Evolutionary conservation across 2,888 invertebrate genomes (phyloP).

Genomic region (Phengaris arion): DNA sequence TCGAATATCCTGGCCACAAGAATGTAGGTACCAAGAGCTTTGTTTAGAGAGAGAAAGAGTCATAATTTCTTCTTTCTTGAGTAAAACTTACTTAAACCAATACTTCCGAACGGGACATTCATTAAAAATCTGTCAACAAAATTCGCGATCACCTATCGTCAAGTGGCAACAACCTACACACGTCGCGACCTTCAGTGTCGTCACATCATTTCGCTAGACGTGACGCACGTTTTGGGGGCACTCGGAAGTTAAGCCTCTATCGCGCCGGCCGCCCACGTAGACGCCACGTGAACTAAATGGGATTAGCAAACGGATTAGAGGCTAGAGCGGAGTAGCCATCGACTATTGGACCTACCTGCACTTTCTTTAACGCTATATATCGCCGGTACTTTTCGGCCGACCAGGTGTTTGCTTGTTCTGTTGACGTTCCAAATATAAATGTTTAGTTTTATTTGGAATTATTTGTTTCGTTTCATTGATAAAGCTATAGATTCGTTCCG

Average conservation of each 20-base stretch:
- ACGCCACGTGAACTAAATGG: constrained; percentile 42
- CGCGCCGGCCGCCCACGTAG: constrained; percentile 53
- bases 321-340: constrained; percentile 38
- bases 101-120: too few relatives aligned
- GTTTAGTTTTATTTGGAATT: too few relatives aligned
- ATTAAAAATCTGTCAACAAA: not conserved
- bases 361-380: constrained; percentile 10
- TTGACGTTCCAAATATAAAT: too few relatives aligned
- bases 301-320: constrained; percentile 47
- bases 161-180: constrained; percentile 17
- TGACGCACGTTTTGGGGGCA: constrained; percentile 55
- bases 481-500: too few relatives aligned
- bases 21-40: not conserved
- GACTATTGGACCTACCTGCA: constrained; percentile 30
- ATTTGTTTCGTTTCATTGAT: too few relatives aligned
- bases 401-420: too few relatives aligned
- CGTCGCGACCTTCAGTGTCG: constrained; percentile 29
- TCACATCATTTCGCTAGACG: constrained; percentile 44
- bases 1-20: not conserved
- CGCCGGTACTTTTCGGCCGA: not conserved
- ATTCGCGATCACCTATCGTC: constrained; percentile 20
- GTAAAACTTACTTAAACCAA: too few relatives aligned
- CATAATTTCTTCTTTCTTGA: too few relatives aligned
- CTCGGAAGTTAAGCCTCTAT: constrained; percentile 47
- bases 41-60: too few relatives aligned